These are phyloP conservation scores for Sinodicranocentrus sp. DNA, from an alignment of 2,888 invertebrate species.

Conservation along the genomic window DNA sequence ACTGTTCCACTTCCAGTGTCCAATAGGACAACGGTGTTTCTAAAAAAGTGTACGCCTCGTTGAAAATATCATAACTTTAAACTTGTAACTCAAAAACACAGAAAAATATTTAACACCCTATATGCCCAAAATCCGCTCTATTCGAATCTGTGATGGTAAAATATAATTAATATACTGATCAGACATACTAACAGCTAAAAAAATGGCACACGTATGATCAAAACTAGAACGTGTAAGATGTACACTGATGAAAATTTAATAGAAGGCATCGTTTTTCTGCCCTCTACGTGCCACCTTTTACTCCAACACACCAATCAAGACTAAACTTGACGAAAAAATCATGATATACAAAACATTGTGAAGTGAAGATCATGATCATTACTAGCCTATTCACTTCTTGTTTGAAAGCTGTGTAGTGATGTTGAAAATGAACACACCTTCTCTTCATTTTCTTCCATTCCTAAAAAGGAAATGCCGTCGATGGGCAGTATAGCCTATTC, in stretches of 20 bases:
- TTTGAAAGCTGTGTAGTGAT: constrained; percentile 33
- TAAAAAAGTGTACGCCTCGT: constrained; percentile 79
- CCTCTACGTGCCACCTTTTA: constrained; percentile 30
- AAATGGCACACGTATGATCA: background rate
- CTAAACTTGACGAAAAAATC: constrained; percentile 29
- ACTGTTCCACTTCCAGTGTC: constrained; percentile 84
- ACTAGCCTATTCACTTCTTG: constrained; percentile 21
- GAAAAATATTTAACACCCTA: constrained; percentile 95
- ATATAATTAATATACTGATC: constrained; percentile 57
- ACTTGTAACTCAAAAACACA: constrained; percentile 91
- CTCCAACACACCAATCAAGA: constrained; percentile 44
- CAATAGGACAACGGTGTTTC: constrained; percentile 96
- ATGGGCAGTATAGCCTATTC: constrained; percentile 64
- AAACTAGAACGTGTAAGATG: constrained; percentile 8
- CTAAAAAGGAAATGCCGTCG: constrained; percentile 69
- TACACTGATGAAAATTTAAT: background rate
- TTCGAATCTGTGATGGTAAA: constrained; percentile 88
- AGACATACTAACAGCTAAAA: constrained; percentile 44
- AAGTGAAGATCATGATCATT: constrained; percentile 13
- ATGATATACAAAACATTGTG: constrained; percentile 33
- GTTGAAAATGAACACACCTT: constrained; percentile 68
- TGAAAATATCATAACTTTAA: constrained; percentile 19
- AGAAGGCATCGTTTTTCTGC: constrained; percentile 42
- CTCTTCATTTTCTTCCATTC: constrained; percentile 77
- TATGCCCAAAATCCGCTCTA: constrained; percentile 95